Conservation (phyloP, 2,113 vertebrate species). For the Pelecanoides urinatrix region DNA sequence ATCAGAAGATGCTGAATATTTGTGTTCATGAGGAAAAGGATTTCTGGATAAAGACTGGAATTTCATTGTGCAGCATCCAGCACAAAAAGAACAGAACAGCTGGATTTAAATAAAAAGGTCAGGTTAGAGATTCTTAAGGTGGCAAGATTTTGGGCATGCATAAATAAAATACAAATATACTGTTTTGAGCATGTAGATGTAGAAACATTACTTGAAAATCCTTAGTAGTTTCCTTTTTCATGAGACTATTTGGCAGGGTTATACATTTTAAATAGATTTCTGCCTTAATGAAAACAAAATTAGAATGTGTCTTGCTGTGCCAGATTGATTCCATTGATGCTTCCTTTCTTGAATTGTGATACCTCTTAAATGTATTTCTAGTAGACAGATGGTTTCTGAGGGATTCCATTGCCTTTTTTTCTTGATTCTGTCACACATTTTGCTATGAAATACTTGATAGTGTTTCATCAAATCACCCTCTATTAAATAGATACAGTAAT, state of each 20-base stretch:
- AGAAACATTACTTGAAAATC: neutral
- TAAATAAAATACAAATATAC: neutral
- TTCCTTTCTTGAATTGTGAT: neutral
- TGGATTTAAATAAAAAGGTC: neutral
- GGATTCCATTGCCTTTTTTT: neutral
- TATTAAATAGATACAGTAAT: neutral
- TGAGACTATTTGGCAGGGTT: neutral
- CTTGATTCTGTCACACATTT: neutral
- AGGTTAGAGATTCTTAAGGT: neutral
- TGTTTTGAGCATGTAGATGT: neutral
- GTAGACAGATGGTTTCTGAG: neutral
- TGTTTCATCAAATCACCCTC: neutral
- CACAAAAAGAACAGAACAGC: neutral
- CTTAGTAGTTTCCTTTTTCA: neutral
- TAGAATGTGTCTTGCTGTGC: neutral
- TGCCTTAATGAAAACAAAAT: conserved; percentile 12
- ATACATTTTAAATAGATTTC: neutral
- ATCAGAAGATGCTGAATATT: neutral
- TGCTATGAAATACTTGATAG: neutral
- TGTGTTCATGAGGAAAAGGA: neutral
- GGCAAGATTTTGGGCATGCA: neutral
- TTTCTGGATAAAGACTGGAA: neutral
- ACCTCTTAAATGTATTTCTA: conserved; percentile 4
- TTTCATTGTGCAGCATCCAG: neutral
- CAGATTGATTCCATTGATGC: neutral